Conservation (phyloP, 2,888 invertebrate species). For the Xestia sexstrigata region DNA sequence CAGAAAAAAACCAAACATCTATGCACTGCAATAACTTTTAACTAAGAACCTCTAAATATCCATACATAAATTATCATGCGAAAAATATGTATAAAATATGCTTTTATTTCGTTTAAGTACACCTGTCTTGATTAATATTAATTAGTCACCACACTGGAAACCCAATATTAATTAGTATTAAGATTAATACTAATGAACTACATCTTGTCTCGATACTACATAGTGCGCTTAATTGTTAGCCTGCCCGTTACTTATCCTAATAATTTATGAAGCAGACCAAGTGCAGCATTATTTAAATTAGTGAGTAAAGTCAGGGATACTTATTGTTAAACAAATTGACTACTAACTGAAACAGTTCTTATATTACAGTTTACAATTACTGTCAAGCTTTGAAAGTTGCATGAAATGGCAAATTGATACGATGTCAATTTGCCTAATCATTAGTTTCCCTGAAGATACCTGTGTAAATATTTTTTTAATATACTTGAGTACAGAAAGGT, state of each 20-base stretch:
- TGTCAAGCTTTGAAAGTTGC: background rate
- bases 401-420: background rate
- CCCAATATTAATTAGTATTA: constrained; percentile 55
- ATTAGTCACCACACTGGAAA: constrained; percentile 63
- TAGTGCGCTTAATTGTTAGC: constrained; percentile 35
- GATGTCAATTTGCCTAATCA: background rate
- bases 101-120: background rate
- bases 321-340: constrained; percentile 6
- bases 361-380: background rate
- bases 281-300: constrained; percentile 23
- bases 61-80: constrained; percentile 48
- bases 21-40: constrained; percentile 12
- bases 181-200: constrained; percentile 21
- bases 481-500: constrained; percentile 61
- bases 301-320: constrained; percentile 2
- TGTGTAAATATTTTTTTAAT: constrained; percentile 8
- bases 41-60: constrained; percentile 38
- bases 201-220: constrained; percentile 6
- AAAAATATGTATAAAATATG: constrained; percentile 8
- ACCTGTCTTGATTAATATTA: constrained; percentile 17
- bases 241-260: constrained; percentile 21
- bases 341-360: background rate
- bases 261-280: constrained; percentile 52
- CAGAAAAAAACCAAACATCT: constrained; percentile 1
- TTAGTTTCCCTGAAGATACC: constrained; percentile 6